A percentile compares a stretch with the other conserved stretches of the same genome.
Evolutionary conservation across 2,888 invertebrate species (phyloP).

Genomic region (Cerastis leucographa): DNA sequence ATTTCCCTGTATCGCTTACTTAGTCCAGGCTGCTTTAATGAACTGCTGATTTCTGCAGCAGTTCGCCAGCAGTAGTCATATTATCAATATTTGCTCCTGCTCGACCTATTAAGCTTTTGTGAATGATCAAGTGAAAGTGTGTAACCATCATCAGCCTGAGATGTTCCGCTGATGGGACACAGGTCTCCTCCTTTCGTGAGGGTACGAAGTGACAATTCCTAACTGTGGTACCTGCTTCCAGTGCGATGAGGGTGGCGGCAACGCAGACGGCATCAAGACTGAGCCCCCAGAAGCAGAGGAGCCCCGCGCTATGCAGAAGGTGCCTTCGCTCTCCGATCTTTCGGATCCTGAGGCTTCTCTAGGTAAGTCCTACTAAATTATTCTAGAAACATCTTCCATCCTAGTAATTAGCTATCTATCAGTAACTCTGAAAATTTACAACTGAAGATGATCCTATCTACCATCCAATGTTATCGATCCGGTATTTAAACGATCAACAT

Average conservation of each 20-base stretch:
- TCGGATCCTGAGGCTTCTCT: conserved; percentile 97
- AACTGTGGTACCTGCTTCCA: conserved; percentile 61
- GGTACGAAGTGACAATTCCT: not conserved
- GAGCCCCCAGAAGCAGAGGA: conserved; percentile 91
- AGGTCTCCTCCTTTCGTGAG: not conserved
- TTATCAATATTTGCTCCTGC: no score
- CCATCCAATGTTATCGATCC: no score
- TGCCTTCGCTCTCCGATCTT: conserved; percentile 97
- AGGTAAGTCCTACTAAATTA: conserved; percentile 92
- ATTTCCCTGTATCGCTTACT: not conserved
- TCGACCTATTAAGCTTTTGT: not conserved
- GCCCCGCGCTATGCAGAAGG: conserved; percentile 95
- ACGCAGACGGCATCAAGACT: conserved; percentile 90
- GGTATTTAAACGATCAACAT: no score
- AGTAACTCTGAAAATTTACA: not conserved
- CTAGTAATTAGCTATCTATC: not conserved
- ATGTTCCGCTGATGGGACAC: not conserved
- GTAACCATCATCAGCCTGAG: not conserved
- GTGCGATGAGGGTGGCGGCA: conserved; percentile 92
- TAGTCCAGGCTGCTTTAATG: not conserved
- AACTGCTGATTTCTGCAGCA: not conserved
- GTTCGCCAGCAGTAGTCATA: no score
- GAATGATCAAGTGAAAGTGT: no score
- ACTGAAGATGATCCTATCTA: no score
- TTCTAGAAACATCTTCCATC: not conserved